Conservation (phyloP, 2,888 invertebrate species). For the Cyclophora punctaria region DNA sequence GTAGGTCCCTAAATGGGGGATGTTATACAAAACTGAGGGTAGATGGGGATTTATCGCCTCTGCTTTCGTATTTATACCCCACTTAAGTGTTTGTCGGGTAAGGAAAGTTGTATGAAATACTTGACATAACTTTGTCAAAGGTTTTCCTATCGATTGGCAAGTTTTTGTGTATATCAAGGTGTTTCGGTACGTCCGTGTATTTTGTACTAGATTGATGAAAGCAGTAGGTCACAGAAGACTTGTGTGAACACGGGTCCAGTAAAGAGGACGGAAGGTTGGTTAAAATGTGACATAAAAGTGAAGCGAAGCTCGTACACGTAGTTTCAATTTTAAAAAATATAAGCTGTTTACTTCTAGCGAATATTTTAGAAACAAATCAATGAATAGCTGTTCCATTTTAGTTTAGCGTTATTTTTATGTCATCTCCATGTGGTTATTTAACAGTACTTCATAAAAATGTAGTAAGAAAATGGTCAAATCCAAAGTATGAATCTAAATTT, state of each 20-base stretch:
- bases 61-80: slow-evolving; percentile 46
- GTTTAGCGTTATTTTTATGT: no score
- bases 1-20: slow-evolving; percentile 30
- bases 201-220: no score
- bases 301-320: background rate
- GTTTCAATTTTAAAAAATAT: background rate
- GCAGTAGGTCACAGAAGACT: background rate
- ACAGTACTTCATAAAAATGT: no score
- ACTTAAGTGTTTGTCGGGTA: slow-evolving; percentile 30
- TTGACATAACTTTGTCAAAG: background rate
- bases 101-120: slow-evolving; percentile 5
- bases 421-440: no score
- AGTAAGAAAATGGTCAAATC: no score
- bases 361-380: background rate
- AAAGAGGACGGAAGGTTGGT: no score
- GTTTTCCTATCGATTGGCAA: background rate
- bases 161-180: no score
- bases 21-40: slow-evolving; percentile 43
- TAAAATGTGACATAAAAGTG: background rate
- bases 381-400: background rate
- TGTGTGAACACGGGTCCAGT: no score
- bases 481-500: no score
- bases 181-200: no score
- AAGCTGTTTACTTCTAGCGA: background rate
- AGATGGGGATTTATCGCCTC: slow-evolving; percentile 52